phyloP scores from a whole-genome alignment of 2,888 invertebrate species.

The Heliconius cydno region DNA sequence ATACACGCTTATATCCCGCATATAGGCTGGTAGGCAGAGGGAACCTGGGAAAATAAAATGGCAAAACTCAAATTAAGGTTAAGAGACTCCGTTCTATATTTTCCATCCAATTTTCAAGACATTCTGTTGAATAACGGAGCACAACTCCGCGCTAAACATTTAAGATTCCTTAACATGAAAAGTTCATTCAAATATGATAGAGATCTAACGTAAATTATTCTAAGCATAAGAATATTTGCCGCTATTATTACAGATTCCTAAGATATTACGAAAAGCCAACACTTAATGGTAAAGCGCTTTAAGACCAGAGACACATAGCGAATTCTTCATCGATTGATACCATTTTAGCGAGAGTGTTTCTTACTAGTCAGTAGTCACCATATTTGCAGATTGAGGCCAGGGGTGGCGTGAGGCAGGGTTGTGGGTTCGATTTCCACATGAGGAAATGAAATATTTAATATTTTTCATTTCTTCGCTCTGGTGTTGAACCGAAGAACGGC shows the following conservation, averaged over 20 bases:
- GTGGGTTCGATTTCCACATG: neutral
- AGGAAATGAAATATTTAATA: neutral
- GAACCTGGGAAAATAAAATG: no score
- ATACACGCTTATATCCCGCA: no score
- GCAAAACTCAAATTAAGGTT: no score
- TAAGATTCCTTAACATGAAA: neutral
- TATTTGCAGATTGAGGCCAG: neutral
- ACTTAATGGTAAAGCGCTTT: conserved; percentile 16
- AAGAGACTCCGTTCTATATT: neutral
- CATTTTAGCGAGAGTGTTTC: neutral
- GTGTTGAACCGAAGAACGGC: no score
- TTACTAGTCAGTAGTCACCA: neutral
- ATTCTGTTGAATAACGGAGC: neutral
- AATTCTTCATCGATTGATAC: conserved; percentile 28
- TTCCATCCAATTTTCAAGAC: neutral
- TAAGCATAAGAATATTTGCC: conserved; percentile 13
- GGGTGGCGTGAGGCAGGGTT: neutral
- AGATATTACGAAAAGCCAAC: conserved; percentile 25
- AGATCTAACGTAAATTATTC: conserved; percentile 5
- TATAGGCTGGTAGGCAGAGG: no score
- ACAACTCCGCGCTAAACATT: neutral
- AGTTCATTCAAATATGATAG: neutral
- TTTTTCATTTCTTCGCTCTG: neutral
- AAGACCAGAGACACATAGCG: conserved; percentile 14
- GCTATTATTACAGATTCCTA: conserved; percentile 21